These are phyloP conservation scores for Cyclargus thomasi DNA, from an alignment of 1,140 invertebrate species.

Conservation along the genomic window DNA sequence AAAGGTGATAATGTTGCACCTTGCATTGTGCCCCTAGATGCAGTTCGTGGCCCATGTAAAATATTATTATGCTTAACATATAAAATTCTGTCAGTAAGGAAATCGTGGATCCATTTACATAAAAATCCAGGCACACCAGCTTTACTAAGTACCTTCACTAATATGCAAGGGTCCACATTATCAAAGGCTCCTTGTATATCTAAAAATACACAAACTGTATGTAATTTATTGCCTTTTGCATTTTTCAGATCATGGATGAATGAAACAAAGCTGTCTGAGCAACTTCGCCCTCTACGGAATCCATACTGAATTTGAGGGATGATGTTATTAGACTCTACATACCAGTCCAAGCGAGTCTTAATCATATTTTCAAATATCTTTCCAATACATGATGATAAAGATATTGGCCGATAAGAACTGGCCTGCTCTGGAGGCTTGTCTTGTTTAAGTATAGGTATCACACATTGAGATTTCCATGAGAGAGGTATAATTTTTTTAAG, in stretches of 20 bases:
- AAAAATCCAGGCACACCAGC: conserved; percentile 21
- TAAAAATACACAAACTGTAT: conserved; percentile 27
- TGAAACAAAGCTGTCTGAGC: conserved; percentile 20
- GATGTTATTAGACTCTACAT: conserved; percentile 23
- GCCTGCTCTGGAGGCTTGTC: conserved; percentile 23
- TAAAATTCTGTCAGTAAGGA: conserved; percentile 9
- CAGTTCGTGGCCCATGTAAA: conserved; percentile 15
- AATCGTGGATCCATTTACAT: conserved; percentile 19
- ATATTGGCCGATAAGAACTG: conserved; percentile 24
- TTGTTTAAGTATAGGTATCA: conserved; percentile 30
- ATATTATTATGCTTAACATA: conserved; percentile 16
- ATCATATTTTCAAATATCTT: conserved; percentile 31
- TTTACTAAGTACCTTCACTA: conserved; percentile 19
- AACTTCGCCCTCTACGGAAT: conserved; percentile 18
- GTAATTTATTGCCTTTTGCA: conserved; percentile 19
- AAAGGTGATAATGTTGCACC: not conserved
- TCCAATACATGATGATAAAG: conserved; percentile 30
- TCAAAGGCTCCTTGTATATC: conserved; percentile 32
- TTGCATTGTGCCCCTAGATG: conserved; percentile 15
- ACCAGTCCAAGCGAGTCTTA: conserved; percentile 26
- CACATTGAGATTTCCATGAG: conserved; percentile 34
- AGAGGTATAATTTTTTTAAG: conserved; percentile 24
- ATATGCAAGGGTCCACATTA: conserved; percentile 24
- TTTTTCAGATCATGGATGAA: conserved; percentile 28
- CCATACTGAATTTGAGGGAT: conserved; percentile 24